phyloP scores from a whole-genome alignment of 1,140 invertebrate genomes.

The Drosophila fuyamai region DNA sequence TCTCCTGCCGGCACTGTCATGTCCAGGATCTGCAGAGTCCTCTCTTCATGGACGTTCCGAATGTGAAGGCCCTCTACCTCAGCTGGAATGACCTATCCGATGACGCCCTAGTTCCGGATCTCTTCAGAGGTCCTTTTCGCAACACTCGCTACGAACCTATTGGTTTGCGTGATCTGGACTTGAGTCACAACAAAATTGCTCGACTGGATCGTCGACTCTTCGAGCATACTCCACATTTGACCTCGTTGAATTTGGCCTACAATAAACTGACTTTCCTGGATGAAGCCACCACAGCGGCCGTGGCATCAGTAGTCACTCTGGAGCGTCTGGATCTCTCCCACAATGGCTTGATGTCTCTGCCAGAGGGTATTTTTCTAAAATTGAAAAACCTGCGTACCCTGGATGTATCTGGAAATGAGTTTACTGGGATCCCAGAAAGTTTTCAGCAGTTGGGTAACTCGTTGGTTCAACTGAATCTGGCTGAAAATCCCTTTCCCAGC shows the following conservation, averaged over 20 bases:
- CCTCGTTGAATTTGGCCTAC: slow-evolving; percentile 88
- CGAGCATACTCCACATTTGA: slow-evolving; percentile 88
- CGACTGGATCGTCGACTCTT: slow-evolving; percentile 89
- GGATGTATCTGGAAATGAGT: slow-evolving; percentile 86
- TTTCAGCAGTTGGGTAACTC: slow-evolving; percentile 85
- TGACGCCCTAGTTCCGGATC: slow-evolving; percentile 86
- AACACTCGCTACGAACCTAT: slow-evolving; percentile 87
- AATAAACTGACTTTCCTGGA: slow-evolving; percentile 89
- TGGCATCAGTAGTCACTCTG: slow-evolving; percentile 85
- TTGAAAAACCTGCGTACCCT: slow-evolving; percentile 85
- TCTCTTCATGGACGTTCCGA: slow-evolving; percentile 88
- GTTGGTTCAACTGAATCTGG: slow-evolving; percentile 86
- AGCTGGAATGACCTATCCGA: slow-evolving; percentile 89
- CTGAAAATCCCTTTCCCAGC: slow-evolving; percentile 86
- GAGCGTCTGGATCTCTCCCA: slow-evolving; percentile 87
- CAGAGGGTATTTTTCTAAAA: slow-evolving; percentile 84
- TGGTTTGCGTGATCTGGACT: slow-evolving; percentile 87
- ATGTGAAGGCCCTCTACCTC: slow-evolving; percentile 89
- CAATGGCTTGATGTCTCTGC: slow-evolving; percentile 86
- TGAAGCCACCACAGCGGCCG: slow-evolving; percentile 86
- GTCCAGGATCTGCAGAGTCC: slow-evolving; percentile 87
- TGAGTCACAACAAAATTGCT: slow-evolving; percentile 89
- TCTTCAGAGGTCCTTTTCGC: slow-evolving; percentile 87
- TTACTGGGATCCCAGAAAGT: slow-evolving; percentile 86
- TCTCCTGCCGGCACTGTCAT: slow-evolving; percentile 85